Evolutionary conservation across 2,888 invertebrate species (phyloP), one percentile per base, ranked within the genome.

Genomic region (Eledone cirrhosa): DNA sequence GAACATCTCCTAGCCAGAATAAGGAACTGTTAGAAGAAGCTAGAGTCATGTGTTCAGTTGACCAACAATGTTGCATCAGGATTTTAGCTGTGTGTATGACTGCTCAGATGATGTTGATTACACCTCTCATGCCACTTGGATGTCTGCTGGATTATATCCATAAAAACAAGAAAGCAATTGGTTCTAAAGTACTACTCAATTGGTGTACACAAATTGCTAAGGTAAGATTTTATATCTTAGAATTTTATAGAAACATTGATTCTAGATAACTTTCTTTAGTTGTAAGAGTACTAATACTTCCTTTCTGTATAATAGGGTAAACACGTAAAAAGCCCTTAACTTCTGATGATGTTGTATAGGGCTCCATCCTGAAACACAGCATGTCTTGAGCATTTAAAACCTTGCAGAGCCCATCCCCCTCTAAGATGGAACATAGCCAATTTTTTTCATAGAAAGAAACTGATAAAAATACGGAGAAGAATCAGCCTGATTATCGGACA

Each of bases 141-240:
- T 97, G 97, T 90, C 93, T 99, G 69, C 92, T 98, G 8, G 97
- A 98, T 90, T 99, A 98, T 89, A 96, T 99, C 3, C 93, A 96
- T 80, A 96, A 94, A 80, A 96, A 98, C 90, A 95, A 94, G 84
- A 95, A 96, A 87, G 96, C 96, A 91, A 97, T 99, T 86, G 97
- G 97, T 11, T 97, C 98, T 0, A 97, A 98, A 89, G 95, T 96
- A 0, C 92, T 99, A 85, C 93, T 99, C 48, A 97, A 97, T 89
- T 99, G 98, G 98, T 98, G 97, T 87, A 97, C 96, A 0, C 99
- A 99, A 92, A 99, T 99, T 83, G 98, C 98, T 7, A 94, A 90
- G 88, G 91, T 91, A 84, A 78, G 85, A 78, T 3, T 19, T 0
- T 14, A 29, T 1, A 3, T 63, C 19, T 2, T 22, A 53, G 53